Evolutionary conservation across 2,797 vertebrate species (phyloP), one percentile per base, ranked within the genome.

Genomic region (Amphiprion clarkii): DNA sequence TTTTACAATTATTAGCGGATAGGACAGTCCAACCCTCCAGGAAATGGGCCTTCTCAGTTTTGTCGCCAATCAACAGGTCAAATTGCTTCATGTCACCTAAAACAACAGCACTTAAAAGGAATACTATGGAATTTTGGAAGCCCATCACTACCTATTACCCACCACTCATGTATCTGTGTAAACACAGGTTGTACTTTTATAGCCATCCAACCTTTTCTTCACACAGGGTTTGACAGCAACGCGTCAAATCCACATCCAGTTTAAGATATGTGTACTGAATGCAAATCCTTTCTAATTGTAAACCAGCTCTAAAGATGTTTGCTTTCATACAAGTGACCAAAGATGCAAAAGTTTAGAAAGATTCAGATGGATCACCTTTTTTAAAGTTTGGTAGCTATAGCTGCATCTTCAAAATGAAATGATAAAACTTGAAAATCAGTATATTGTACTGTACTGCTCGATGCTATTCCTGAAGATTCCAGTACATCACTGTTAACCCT

Each of bases 1-100:
- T 93, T 94, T 92, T 89, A 91, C 86, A 84, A 92, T 92, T 92
- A 89, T 90, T 85, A 88, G 78, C 27, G 65, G 82, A 92, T 79
- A 74, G 73, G 69, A 74, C 67, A 67, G 74, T 70, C 86, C 44
- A 65, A 72, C 85, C 79, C 82, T 87, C 61, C 69, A 76, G 86
- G 86, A 90, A 92, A 94, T 87, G 48, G 74, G 84, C 89, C 85
- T 64, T 83, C 81, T 83, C 64, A 55, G 83, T 65, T 82, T 78
- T 88, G 71, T 79, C 11, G 27, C 66, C 83, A 84, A 86, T 93
- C 90, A 91, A 78, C 82, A 60, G 80, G 71, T 85, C 60, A 51
- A 61, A 86, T 81, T 77, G 76, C 56, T 78, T 57, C 56, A 51
- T 85, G 68, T 66, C 71, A 56, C 53, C 52, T 40, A 36, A 68